These are phyloP conservation scores for Philopotamus ludificatus DNA, from an alignment of 1,140 invertebrate species.

Conservation along the genomic window DNA sequence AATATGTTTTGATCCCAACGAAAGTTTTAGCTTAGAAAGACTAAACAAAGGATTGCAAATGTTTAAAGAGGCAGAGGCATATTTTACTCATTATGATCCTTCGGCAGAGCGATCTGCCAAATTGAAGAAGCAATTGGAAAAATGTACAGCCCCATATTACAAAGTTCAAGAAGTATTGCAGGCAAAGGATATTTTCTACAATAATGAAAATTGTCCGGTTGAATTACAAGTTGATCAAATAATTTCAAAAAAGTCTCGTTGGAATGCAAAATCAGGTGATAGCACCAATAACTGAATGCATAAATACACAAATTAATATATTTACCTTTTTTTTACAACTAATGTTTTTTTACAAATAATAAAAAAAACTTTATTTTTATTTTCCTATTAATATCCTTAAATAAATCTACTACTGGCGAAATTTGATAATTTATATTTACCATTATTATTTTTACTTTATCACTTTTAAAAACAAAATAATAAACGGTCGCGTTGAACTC, in stretches of 20 bases:
- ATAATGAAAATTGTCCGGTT: background rate
- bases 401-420: too few relatives aligned
- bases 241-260: background rate
- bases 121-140: background rate
- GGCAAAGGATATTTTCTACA: background rate
- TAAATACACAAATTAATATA: too few relatives aligned
- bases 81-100: background rate
- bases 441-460: too few relatives aligned
- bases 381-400: too few relatives aligned
- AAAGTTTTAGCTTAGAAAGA: background rate
- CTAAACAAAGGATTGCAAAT: background rate
- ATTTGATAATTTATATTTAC: too few relatives aligned
- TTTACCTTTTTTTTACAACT: background rate
- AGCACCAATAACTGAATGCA: background rate
- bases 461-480: too few relatives aligned
- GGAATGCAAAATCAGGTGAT: background rate
- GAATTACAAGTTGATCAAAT: background rate
- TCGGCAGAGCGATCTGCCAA: background rate
- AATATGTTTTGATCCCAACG: background rate
- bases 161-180: background rate
- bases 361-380: too few relatives aligned
- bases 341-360: too few relatives aligned
- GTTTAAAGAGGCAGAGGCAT: background rate
- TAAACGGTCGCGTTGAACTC: too few relatives aligned
- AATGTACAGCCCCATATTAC: background rate